These are phyloP conservation scores for Xylota sylvarum DNA, from an alignment of 2,888 invertebrate species.

Conservation along the genomic window DNA sequence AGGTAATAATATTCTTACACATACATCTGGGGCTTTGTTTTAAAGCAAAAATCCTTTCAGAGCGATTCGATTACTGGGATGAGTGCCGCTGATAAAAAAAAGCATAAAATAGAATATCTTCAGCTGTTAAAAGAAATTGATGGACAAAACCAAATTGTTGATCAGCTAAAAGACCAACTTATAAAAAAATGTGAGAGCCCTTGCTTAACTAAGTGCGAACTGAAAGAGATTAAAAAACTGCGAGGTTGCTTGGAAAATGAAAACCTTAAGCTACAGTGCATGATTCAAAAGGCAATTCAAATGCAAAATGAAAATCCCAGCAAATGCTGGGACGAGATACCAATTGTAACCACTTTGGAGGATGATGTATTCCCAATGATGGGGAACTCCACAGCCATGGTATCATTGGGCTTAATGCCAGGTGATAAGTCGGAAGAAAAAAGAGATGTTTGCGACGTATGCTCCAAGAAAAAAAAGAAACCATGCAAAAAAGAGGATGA, in stretches of 20 bases:
- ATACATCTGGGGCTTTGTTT: not conserved
- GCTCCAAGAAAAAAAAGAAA: slow-evolving; percentile 39
- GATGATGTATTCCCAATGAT: slow-evolving; percentile 79
- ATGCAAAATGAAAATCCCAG: slow-evolving; percentile 82
- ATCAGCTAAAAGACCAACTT: slow-evolving; percentile 81
- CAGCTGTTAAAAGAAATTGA: slow-evolving; percentile 82
- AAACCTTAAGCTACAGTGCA: slow-evolving; percentile 81
- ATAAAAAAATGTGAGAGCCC: slow-evolving; percentile 80
- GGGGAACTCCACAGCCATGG: slow-evolving; percentile 31
- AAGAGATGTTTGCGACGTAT: slow-evolving; percentile 6
- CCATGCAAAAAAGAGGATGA: not conserved
- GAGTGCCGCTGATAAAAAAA: slow-evolving; percentile 62
- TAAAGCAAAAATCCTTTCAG: slow-evolving; percentile 9
- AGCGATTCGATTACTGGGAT: slow-evolving; percentile 66
- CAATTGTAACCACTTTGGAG: slow-evolving; percentile 82
- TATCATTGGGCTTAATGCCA: slow-evolving; percentile 32
- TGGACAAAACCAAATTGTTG: slow-evolving; percentile 82
- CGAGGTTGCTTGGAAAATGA: slow-evolving; percentile 83
- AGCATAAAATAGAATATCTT: slow-evolving; percentile 80
- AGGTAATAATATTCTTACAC: slow-evolving; percentile 18
- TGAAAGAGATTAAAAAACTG: slow-evolving; percentile 81
- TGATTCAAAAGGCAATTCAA: slow-evolving; percentile 81
- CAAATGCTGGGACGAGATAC: slow-evolving; percentile 80
- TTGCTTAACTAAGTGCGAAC: slow-evolving; percentile 81
- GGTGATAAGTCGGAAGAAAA: not conserved